Evolutionary conservation across 1,140 invertebrate genomes (phyloP), one percentile per base, ranked within the genome.

Genomic region (Drosophila varians): DNA sequence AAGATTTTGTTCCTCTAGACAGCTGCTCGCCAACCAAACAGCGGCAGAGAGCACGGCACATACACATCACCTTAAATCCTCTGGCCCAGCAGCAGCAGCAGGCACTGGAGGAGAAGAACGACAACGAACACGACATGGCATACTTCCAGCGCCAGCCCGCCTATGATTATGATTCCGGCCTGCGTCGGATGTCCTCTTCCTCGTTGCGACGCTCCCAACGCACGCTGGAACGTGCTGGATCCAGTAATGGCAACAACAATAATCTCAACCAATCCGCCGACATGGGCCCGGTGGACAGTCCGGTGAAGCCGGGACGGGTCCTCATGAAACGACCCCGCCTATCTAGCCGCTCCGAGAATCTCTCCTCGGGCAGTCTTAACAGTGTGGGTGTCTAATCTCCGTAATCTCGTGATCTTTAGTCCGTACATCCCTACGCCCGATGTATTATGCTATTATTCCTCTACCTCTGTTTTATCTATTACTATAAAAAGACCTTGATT

Each of bases 31-130:
- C 73, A 3, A 69, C 57, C 19, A 86, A 82, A 18, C 74, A 79
- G 21, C 83, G 77, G 9, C 72, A 78, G 40, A 68, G 80, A 28
- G 51, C 58, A 9, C 91, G 93, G 19, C 92, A 94, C 66, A 94
- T 95, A 55, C 95, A 94, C 66, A 95, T 95, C 38, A 95, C 94
- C 1, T 93, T 94, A 21, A 95, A 95, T 92, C 94, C 94, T 18
- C 82, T 95, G 34, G 94, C 94, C 9, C 72, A 89, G 34, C 69
- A 58, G 19, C 75, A 74, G 31, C 55, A 75, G 16, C 77, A 73
- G 25, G 45, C 42, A 4, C 55, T 60, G 1, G 78, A 82, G 19
- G 79, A 83, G n/a, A 83, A 83, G 26, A 77, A 74, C 16, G 69
- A 73, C 3, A 31, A 60, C 12, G 82, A 87, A 2, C 58, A 74